phyloP scores from a whole-genome alignment of 2,113 vertebrate genomes.

The Oryzias melastigma region DNA sequence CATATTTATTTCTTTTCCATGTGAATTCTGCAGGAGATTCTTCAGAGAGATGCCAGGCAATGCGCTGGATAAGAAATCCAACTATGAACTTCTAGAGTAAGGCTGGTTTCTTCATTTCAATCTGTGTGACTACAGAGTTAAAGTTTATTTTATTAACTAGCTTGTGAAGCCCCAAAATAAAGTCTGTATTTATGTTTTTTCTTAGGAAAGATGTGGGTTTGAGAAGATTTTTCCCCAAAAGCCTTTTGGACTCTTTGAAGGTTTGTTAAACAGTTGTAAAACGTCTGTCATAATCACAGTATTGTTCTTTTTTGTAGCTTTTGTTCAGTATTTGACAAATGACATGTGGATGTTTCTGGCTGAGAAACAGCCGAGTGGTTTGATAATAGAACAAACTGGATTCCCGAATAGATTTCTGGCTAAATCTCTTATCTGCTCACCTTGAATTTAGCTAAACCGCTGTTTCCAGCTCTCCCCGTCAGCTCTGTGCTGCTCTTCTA shows the following conservation, averaged over 20 bases:
- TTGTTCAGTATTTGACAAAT: background rate
- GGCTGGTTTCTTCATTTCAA: constrained; percentile 47
- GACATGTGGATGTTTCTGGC: background rate
- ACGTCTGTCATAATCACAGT: background rate
- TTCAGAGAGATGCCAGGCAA: constrained; percentile 98
- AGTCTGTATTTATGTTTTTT: background rate
- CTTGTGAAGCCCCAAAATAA: background rate
- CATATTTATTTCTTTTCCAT: constrained; percentile 1
- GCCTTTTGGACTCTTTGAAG: constrained; percentile 97
- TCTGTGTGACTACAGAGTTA: background rate
- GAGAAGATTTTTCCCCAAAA: constrained; percentile 96
- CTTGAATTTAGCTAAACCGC: constrained; percentile 38
- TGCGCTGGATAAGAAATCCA: constrained; percentile 98
- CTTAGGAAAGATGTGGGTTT: constrained; percentile 96
- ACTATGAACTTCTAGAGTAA: constrained; percentile 99
- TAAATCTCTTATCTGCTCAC: constrained; percentile 49
- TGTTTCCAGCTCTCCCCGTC: constrained; percentile 35
- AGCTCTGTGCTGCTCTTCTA: constrained; percentile 15
- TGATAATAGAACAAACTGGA: constrained; percentile 15
- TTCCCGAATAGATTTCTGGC: constrained; percentile 38
- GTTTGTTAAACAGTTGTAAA: constrained; percentile 71
- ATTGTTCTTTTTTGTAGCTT: background rate
- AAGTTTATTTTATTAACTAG: background rate
- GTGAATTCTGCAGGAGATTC: constrained; percentile 83
- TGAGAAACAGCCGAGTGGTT: constrained; percentile 21